Conservation (phyloP, 2,113 vertebrate genomes). For the Trichomycterus rosablanca region DNA sequence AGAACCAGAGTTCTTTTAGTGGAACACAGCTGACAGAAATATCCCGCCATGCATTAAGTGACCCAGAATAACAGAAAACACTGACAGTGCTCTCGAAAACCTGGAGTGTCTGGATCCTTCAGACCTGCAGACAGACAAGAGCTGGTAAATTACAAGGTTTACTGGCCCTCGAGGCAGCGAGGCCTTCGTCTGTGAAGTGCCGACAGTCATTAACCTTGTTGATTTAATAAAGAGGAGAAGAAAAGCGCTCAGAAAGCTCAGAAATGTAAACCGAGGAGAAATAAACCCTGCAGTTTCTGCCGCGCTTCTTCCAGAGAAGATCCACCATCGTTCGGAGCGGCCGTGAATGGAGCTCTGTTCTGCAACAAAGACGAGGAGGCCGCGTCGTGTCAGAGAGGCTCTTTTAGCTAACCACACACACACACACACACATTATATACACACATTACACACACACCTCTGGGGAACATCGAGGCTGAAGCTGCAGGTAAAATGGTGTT, state of each 20-base stretch:
- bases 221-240: slow-evolving; percentile 28
- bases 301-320: background rate
- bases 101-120: too few species aligned
- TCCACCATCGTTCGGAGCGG: background rate
- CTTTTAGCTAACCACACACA: slow-evolving; percentile 4
- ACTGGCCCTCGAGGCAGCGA: background rate
- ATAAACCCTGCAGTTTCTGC: slow-evolving; percentile 23
- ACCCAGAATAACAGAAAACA: too few species aligned
- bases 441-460: too few species aligned
- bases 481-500: slow-evolving; percentile 1
- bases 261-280: slow-evolving; percentile 22
- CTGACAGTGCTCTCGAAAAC: too few species aligned
- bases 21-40: too few species aligned
- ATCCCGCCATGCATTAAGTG: too few species aligned
- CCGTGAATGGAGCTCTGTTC: slow-evolving; percentile 29
- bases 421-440: too few species aligned
- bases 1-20: too few species aligned
- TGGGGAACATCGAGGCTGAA: too few species aligned
- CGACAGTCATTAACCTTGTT: slow-evolving; percentile 34
- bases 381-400: slow-evolving; percentile 9
- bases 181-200: slow-evolving; percentile 22
- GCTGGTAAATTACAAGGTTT: too few species aligned
- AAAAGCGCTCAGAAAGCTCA: slow-evolving; percentile 7
- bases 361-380: slow-evolving; percentile 20
- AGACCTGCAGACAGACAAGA: too few species aligned